Base-by-base conservation (phyloP, 2,888 invertebrate species). In the Melieria omissa region DNA sequence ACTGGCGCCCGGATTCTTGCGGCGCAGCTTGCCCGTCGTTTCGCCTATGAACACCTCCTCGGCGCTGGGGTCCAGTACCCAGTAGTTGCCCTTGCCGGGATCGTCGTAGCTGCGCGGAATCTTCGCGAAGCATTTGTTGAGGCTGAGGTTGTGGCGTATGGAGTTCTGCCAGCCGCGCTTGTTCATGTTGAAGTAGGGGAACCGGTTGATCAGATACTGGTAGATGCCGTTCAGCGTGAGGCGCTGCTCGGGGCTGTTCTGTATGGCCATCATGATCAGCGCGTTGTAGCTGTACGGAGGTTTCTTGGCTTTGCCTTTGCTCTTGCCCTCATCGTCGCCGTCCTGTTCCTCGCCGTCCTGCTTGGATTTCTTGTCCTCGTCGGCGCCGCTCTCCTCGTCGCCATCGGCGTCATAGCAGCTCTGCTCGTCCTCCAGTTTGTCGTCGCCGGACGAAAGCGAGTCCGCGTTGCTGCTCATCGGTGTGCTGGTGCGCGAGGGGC, bases 81-180 rank as follows among this genome's bases (percentile, higher is more conserved):
- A 99, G 88, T 99, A 99, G 88, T 99, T 99, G 3, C 99, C 99
- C 86, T 99, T 99, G 44, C 99, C 99, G 0, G 99, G 99, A 86
- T 99, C 99, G 88, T 99, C 98, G 89, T 98, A 99, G 85, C 97
- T 96, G 64, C 99, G 90, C 0, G 97, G 96, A 54, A 97, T 95
- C 89, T 99, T 99, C 45, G 99, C 95, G 86, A 99, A 99, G 86
- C 98, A 99, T 88, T 99, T 99, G 89, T 99, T 99, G 81, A 99
- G 88, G 80, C 96, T 96, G 42, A 99, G 88, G 86, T 99, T 99
- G 88, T 99, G 99, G 5, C 99, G 90, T 73, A 99, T 99, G 0
- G 97, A 97, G 85, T 99, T 99, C 88, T 99, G 99, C 99, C 99
- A 99, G 16, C 99, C 99, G 82, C 98, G 97, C 83, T 97, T 97